phyloP scores from a whole-genome alignment of 2,113 vertebrate genomes.

The Hemiprocne comata region DNA sequence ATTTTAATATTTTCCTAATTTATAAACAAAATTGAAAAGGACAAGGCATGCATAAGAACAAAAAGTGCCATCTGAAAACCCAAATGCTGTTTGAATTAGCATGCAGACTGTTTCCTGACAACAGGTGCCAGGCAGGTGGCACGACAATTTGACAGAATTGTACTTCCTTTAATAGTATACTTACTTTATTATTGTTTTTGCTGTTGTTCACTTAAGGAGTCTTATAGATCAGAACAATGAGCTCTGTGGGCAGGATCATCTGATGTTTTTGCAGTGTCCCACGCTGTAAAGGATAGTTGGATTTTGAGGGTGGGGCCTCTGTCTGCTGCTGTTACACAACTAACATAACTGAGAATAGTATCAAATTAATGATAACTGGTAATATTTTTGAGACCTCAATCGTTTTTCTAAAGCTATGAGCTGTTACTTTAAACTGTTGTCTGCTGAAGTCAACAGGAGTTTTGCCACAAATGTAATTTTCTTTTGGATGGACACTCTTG shows the following conservation, averaged over 20 bases:
- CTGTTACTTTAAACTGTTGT: neutral
- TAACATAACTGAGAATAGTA: neutral
- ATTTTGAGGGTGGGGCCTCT: neutral
- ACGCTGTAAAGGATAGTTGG: too few relatives aligned
- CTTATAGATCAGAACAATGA: too few relatives aligned
- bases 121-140: too few relatives aligned
- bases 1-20: neutral
- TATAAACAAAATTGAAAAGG: neutral
- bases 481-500: neutral
- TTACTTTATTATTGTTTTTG: too few relatives aligned
- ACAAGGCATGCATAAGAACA: neutral
- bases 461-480: neutral
- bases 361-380: neutral
- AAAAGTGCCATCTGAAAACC: neutral
- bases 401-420: neutral
- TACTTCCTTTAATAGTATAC: too few relatives aligned
- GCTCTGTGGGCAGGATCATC: too few relatives aligned
- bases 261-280: too few relatives aligned
- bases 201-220: too few relatives aligned
- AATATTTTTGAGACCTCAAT: neutral
- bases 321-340: fast-evolving
- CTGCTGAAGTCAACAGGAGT: neutral
- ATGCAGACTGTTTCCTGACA: too few relatives aligned
- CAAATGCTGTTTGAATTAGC: neutral
- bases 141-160: too few relatives aligned